phyloP scores from a whole-genome alignment of 2,113 vertebrate species.

The Tachuris rubrigastra region DNA sequence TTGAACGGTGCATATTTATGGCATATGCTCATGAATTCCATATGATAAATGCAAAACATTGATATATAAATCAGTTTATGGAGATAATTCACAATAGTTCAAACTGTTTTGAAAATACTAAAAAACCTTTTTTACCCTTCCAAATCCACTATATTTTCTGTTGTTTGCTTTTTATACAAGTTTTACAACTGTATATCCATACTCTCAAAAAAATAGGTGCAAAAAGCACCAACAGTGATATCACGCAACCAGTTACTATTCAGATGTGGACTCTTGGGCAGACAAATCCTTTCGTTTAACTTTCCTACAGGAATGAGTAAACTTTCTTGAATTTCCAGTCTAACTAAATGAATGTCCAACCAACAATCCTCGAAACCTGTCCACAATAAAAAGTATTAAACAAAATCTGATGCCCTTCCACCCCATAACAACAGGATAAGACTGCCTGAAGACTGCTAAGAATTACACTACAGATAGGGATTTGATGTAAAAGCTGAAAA shows the following conservation, averaged over 20 bases:
- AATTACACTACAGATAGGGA: not conserved
- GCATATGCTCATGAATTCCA: not conserved
- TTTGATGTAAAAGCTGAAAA: not conserved
- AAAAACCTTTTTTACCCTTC: not conserved
- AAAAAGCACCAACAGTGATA: not conserved
- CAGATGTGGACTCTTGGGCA: not conserved
- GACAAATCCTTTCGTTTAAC: not conserved
- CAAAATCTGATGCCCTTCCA: not conserved
- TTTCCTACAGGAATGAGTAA: not conserved
- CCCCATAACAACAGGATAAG: not conserved
- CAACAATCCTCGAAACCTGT: not conserved
- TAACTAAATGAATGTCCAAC: not conserved
- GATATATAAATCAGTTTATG: not conserved
- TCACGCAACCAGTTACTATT: not conserved
- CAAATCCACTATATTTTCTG: not conserved
- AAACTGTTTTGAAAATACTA: not conserved
- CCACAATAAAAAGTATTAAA: not conserved
- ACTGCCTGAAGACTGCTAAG: not conserved
- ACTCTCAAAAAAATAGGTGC: not conserved
- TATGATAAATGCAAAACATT: not conserved
- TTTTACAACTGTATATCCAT: not conserved
- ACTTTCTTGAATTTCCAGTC: not conserved
- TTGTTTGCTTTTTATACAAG: not conserved
- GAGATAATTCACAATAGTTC: not conserved
- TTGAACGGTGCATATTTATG: accelerated